Percentiles rank a stretch among this genome's conserved stretches.
Conservation (phyloP, 2,113 vertebrate genomes). For the Salvelinus alpinus region DNA sequence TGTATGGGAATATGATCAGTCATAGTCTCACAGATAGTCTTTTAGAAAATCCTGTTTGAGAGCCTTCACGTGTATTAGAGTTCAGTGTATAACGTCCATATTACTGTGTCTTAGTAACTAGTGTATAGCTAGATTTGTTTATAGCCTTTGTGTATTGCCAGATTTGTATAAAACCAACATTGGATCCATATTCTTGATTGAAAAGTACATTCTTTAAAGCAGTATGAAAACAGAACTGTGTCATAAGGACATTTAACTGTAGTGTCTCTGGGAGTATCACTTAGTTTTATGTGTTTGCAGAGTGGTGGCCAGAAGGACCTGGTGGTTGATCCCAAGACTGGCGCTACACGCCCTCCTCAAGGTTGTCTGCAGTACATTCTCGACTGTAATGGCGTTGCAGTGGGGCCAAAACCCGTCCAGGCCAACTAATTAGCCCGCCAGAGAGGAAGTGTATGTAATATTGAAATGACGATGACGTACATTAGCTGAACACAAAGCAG, state of each 20-base stretch:
- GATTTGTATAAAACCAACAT: background rate
- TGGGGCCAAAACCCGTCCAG: slow-evolving; percentile 93
- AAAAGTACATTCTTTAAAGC: background rate
- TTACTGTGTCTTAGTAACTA: too few relatives aligned
- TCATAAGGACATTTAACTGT: background rate
- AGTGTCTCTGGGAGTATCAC: background rate
- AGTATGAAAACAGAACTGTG: background rate
- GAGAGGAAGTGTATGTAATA: slow-evolving; percentile 33
- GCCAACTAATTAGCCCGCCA: slow-evolving; percentile 82
- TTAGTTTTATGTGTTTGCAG: slow-evolving; percentile 70
- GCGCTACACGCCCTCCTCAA: slow-evolving; percentile 87
- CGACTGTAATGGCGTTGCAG: slow-evolving; percentile 96
- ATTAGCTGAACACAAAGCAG: slow-evolving; percentile 74
- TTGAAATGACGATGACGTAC: slow-evolving; percentile 44
- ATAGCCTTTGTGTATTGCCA: background rate
- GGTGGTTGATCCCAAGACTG: slow-evolving; percentile 77
- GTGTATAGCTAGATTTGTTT: too few relatives aligned
- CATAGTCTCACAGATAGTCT: background rate
- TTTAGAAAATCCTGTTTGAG: background rate
- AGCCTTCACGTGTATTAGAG: background rate
- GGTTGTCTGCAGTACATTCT: slow-evolving; percentile 99
- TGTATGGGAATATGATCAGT: too few relatives aligned
- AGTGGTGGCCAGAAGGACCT: slow-evolving; percentile 83
- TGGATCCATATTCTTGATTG: background rate
- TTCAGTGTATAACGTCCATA: background rate